Conservation (phyloP, 2,797 vertebrate genomes). For the Danio tinwini region DNA sequence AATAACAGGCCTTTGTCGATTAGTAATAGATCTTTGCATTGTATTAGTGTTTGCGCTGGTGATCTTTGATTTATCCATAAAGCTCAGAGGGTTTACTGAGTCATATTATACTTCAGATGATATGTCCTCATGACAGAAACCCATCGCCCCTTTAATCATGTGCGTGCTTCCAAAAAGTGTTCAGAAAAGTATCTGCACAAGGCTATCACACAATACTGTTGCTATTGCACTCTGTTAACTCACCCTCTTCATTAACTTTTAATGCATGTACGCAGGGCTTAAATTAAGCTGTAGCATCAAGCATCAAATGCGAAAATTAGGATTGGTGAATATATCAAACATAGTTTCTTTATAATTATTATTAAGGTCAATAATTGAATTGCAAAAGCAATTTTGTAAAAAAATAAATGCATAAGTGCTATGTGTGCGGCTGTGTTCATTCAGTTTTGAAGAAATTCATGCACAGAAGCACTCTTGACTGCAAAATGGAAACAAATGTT, state of each 20-base stretch:
- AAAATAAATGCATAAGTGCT: no score
- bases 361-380: no score
- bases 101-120: constrained; percentile 9
- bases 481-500: no score
- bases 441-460: no score
- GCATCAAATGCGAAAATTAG: no score
- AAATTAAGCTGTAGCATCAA: no score
- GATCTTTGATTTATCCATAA: constrained; percentile 23
- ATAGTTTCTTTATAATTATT: no score
- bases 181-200: neutral
- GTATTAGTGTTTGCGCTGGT: constrained; percentile 30
- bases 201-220: neutral
- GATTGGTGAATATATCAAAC: no score
- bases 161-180: constrained; percentile 10
- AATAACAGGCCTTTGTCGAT: constrained; percentile 39
- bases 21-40: constrained; percentile 47
- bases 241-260: neutral
- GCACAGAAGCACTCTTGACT: no score
- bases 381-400: no score
- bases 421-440: no score
- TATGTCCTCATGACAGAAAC: constrained; percentile 25
- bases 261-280: neutral
- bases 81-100: constrained; percentile 7
- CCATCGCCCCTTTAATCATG: constrained; percentile 18
- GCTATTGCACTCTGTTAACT: neutral